Evolutionary conservation across 2,113 vertebrate species (phyloP), one percentile per base, ranked within the genome.

Genomic region (Nettapus auritus): DNA sequence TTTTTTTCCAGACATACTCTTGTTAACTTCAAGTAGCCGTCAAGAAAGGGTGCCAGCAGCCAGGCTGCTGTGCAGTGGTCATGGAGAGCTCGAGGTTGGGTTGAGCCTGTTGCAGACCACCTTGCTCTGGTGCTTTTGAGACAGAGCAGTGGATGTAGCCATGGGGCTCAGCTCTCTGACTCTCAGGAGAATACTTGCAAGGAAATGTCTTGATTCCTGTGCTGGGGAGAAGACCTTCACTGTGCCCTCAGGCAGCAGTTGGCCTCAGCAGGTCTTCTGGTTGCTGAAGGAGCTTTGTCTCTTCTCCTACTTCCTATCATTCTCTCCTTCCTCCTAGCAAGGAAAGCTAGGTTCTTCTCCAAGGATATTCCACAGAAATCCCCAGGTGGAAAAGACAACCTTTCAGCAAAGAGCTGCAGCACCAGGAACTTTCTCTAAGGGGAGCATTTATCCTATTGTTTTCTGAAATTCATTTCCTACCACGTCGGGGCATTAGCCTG

Each of bases 381-480:
- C 25, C 16, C 8, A 73, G 34, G 46, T 22, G 62, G 22, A 80
- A 77, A 80, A 67, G 25, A 19, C 25, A 48, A 0, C 42, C 46
- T 68, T 74, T 62, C 46, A 18, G 56, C n/a, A 36, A 89, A 53
- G 36, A 91, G 5, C 52, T 56, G 23, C 29, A 80, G 13, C 2
- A 5, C 82, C 64, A 67, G 67, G n/a, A 68, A 42, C 70, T 69
- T 91, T 89, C 70, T 73, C 59, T 16, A 12, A 66, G 59, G 36
- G 36, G 14, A 19, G 33, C 29, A 26, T 93, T 89, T 82, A 77
- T 85, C 44, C 70, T 62, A 8, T 82, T 91, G 78, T 67, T 81
- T 91, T 71, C 63, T 88, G 82, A 86, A 91, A 89, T 80, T 77
- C 1, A 53, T 94, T 89, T 96, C 78, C 74, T 89, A 63, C 55